Base-by-base conservation (phyloP, 2,888 invertebrate species). In the Sesamia inferens region DNA sequence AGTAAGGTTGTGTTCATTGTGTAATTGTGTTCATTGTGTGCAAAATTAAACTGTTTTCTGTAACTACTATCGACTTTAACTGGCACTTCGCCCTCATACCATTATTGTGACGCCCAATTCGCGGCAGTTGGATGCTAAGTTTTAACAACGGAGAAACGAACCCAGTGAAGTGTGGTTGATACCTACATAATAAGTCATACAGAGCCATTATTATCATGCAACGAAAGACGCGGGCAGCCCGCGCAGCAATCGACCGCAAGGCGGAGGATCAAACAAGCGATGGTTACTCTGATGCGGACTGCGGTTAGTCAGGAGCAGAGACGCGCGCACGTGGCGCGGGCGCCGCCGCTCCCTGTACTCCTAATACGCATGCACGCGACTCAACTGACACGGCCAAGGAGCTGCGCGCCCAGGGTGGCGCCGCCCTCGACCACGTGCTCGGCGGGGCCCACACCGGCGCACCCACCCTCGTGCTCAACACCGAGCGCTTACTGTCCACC, bases 401-500 rank as follows among this genome's bases (percentile, higher is more conserved):
- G 19, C 11, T 7, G 48, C 64, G 48, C 19, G 14, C 31, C 31
- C 31, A 14, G 19, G 31, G 16, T 19, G 64, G 31, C 48, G 64
- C 31, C 48, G 13, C 31, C 19, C 62, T 39, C 22, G 31, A 42
- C 13, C n/a, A n/a, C 7, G 8, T 22, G 14, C 14, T 44, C 31
- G 11, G 48, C 48, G 64, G 51, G 31, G 51, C 31, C 64, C 64
- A 51, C 4, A 5, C 31, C 31, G 48, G 24, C 10, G 24, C 24
- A 19, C 63, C 62, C 44, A 22, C 64, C 51, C 7, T n/a, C n/a
- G 51, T 14, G 31, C 31, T 51, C 31, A 1, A n/a, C 51, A 64
- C 64, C 48, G 64, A 64, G 8, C 51, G 47, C n/a, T n/a, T 64
- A 7, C 51, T 64, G 51, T 39, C 65, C 13, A 65, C 65, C 5